Base-by-base conservation (phyloP, 37 sponge, comb jelly and placozoan species). In the Chondrosia reniformis region DNA sequence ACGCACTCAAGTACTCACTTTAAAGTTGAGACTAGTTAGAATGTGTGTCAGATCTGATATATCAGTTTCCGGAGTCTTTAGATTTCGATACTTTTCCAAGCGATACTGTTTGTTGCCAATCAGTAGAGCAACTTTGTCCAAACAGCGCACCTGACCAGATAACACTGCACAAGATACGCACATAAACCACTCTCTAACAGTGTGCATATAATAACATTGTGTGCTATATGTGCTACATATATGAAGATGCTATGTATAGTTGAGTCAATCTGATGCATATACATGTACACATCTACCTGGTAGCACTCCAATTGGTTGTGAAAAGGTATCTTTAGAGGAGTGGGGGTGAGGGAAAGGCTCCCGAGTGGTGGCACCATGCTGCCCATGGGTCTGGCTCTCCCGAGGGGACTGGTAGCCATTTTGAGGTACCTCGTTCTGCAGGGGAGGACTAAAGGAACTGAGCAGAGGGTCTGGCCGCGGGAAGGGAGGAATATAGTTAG, bases 51-150 rank as follows among this genome's bases (percentile, higher is more conserved):
- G 76, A 38, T 90, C 90, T 56, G 82, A 83, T 2, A 85, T 78
- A 55, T 96, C 96, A 61, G 79, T 86, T 57, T 96, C 92, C 0
- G 96, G 93, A 0, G 90, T 88, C 74, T 83, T 88, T 43, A 96
- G 93, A 38, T 74, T 78, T 24, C 41, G 28, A 28, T 92, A 66
- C 39, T 71, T 54, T 1, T 43, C 55, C 19, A 78, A 85, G 4
- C 64, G 69, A 76, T 98, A 98, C 41, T 85, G 45, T 74, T 85
- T 93, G 79, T 98, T 98, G 59, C 99, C 99, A 44, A 98, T 92
- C 40, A 98, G 77, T 37, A 98, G 87, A 25, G 99, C 99, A 45
- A 97, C 92, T 77, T 97, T 96, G 62, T 92, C 96, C 57, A 81
- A 83, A 71, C 96, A 95, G 0, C 69, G 76, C 34, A 78, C 79